phyloP scores from a whole-genome alignment of 2,113 vertebrate species.

The Hyla sarda region DNA sequence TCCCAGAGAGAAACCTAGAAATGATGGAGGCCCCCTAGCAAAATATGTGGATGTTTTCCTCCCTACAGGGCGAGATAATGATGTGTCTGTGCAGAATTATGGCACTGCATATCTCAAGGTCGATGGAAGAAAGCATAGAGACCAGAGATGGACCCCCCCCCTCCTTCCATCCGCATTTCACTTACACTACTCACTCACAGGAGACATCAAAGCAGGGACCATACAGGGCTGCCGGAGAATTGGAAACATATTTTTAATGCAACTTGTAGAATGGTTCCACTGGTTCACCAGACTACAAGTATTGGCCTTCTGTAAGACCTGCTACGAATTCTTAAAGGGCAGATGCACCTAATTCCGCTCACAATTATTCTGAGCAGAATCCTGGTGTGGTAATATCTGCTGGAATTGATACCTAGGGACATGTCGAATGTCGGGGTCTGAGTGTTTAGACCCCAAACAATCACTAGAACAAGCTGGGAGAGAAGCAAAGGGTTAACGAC shows the following conservation, averaged over 20 bases:
- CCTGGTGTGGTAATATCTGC: too few relatives aligned
- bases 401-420: too few relatives aligned
- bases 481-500: too few relatives aligned
- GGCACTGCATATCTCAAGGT: background rate
- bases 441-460: too few relatives aligned
- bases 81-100: constrained; percentile 39
- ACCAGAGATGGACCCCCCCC: background rate
- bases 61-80: constrained; percentile 41
- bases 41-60: constrained; percentile 33
- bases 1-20: constrained; percentile 8
- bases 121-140: background rate
- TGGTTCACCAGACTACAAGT: background rate
- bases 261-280: background rate
- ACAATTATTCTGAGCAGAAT: too few relatives aligned
- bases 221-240: background rate
- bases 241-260: constrained; percentile 14
- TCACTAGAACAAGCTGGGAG: too few relatives aligned
- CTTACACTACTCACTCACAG: background rate
- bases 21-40: constrained; percentile 9
- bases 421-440: too few relatives aligned
- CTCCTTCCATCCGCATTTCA: background rate
- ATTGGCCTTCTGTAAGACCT: background rate
- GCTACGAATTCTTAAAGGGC: background rate
- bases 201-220: constrained; percentile 2
- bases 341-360: too few relatives aligned